Percentiles rank a stretch among this genome's conserved stretches.
Conservation (phyloP, 2,113 vertebrate species). For the Oncorhynchus nerka region DNA sequence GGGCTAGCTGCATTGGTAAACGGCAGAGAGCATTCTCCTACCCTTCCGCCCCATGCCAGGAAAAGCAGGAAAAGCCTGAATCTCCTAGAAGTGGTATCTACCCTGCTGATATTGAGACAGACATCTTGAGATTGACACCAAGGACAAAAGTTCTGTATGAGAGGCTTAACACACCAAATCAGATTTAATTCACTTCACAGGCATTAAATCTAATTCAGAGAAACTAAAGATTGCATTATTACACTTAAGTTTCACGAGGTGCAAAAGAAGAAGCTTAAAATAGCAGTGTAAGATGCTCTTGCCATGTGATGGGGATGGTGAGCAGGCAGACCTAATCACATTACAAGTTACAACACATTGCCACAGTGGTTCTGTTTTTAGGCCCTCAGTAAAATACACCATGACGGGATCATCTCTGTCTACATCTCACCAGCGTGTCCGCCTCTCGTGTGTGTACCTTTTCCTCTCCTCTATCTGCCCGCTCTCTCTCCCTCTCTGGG, state of each 20-base stretch:
- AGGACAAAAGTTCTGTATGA: not conserved
- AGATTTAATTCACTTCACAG: not conserved
- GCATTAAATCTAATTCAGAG: not conserved
- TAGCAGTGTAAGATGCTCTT: not conserved
- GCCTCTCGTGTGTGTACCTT: too few relatives aligned
- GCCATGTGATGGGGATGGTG: not conserved
- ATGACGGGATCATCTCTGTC: too few relatives aligned
- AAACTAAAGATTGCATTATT: not conserved
- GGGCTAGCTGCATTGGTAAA: not conserved
- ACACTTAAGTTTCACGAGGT: not conserved
- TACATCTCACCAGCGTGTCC: too few relatives aligned
- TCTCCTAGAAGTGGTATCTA: not conserved
- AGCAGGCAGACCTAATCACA: not conserved
- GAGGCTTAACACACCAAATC: not conserved
- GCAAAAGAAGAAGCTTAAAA: too few relatives aligned
- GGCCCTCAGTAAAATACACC: too few relatives aligned
- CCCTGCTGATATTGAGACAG: not conserved
- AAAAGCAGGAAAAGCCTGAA: not conserved
- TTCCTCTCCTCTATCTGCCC: too few relatives aligned
- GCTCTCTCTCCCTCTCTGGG: too few relatives aligned
- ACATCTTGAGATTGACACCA: not conserved
- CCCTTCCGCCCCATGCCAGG: not conserved
- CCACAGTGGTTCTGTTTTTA: too few relatives aligned
- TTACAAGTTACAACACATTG: not conserved
- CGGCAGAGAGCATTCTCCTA: not conserved